Conservation (phyloP, 2,113 vertebrate species). For the Xiphorhynchus elegans region DNA sequence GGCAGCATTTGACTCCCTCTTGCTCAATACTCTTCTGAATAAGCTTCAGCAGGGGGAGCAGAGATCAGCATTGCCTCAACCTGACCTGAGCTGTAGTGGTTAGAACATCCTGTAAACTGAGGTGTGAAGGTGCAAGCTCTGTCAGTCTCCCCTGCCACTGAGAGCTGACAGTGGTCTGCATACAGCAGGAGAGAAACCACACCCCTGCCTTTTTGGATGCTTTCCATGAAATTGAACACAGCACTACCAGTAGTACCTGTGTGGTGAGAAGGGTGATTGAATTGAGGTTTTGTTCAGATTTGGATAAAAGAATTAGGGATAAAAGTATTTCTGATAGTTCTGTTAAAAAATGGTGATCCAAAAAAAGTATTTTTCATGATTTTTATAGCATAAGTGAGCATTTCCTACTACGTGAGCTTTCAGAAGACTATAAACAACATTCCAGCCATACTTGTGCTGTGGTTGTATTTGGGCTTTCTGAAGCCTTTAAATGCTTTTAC, state of each 20-base stretch:
- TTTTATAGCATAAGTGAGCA: not conserved
- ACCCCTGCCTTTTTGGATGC: accelerated
- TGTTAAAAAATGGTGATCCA: not conserved
- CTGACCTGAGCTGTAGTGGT: not conserved
- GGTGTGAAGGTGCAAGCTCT: not conserved
- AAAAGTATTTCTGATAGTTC: not conserved
- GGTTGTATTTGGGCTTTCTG: conserved; percentile 2
- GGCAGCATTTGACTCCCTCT: not conserved
- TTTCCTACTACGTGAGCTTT: not conserved
- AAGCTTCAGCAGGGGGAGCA: not conserved
- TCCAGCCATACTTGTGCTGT: conserved; percentile 8
- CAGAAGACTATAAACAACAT: conserved; percentile 24
- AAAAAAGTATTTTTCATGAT: not conserved
- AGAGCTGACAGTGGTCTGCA: not conserved
- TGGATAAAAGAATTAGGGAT: not conserved
- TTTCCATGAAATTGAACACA: not conserved
- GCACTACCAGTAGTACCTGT: not conserved
- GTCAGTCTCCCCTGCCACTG: accelerated
- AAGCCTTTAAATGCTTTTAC: conserved; percentile 5
- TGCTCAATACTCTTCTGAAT: not conserved
- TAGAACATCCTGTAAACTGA: not conserved
- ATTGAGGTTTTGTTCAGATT: not conserved
- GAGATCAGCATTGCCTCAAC: not conserved
- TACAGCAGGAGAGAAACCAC: not conserved
- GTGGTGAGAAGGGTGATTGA: not conserved